Evolutionary conservation across 2,797 vertebrate genomes (phyloP).

Genomic region (Tenualosa thibaudeaui): DNA sequence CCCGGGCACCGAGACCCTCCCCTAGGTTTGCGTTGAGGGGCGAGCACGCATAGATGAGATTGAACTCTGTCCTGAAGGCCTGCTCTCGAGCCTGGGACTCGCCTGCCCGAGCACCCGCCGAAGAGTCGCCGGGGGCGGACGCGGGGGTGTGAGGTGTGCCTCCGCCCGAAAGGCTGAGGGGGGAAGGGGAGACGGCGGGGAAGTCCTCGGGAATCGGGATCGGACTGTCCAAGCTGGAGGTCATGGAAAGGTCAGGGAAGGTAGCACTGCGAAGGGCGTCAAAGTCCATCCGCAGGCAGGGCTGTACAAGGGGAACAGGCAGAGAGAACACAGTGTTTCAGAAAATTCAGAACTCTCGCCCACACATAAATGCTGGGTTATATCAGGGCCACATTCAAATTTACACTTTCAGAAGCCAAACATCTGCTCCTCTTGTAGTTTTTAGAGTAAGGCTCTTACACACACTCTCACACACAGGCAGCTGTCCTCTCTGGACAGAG

Average conservation of each 20-base stretch:
- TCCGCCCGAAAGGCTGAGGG: conserved; percentile 56
- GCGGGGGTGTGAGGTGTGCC: conserved; percentile 66
- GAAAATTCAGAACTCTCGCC: neutral
- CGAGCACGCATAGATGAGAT: conserved; percentile 98
- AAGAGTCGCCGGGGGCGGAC: conserved; percentile 76
- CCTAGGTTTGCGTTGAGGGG: conserved; percentile 92
- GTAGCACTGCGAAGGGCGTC: conserved; percentile 74
- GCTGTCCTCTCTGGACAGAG: conserved; percentile 10
- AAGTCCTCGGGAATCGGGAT: conserved; percentile 78
- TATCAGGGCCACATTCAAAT: neutral
- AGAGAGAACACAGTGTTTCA: neutral
- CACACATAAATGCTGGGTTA: neutral
- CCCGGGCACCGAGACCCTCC: conserved; percentile 70
- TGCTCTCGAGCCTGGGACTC: conserved; percentile 77
- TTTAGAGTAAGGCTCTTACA: neutral
- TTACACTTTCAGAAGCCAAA: conserved; percentile 2
- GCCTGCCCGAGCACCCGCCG: conserved; percentile 66
- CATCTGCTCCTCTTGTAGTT: neutral
- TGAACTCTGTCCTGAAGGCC: conserved; percentile 98
- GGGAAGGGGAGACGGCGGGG: conserved; percentile 61
- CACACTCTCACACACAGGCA: neutral
- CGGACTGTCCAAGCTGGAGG: conserved; percentile 81
- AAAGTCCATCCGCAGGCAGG: conserved; percentile 84
- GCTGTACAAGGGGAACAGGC: conserved; percentile 64
- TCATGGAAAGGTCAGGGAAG: conserved; percentile 81